A percentile compares a stretch with the other conserved stretches of the same genome.
Conservation (phyloP, 2,797 vertebrate genomes). For the Tokudaia tokunoshimensis region DNA sequence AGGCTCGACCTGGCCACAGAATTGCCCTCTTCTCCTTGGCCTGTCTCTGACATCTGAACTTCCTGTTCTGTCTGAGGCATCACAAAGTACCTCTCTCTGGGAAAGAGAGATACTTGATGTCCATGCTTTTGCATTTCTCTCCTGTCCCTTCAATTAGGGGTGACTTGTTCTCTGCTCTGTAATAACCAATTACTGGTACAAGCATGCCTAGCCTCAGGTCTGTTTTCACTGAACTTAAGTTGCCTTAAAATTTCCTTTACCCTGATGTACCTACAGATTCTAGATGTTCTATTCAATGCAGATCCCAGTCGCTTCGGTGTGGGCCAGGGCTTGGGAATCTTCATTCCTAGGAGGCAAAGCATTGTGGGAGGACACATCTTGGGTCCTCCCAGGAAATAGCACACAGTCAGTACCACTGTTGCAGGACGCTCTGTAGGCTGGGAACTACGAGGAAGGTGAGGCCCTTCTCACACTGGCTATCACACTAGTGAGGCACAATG, state of each 20-base stretch:
- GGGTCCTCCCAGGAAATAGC: background rate
- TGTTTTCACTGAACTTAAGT: background rate
- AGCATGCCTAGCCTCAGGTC: no score
- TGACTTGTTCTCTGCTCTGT: background rate
- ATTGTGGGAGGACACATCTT: background rate
- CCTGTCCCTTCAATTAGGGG: no score
- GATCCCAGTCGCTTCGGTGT: background rate
- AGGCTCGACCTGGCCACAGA: background rate
- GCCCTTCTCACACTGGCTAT: background rate
- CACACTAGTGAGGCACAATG: background rate
- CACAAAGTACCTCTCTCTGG: background rate
- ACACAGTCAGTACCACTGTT: background rate
- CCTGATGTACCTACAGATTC: rapidly evolving
- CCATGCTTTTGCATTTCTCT: background rate
- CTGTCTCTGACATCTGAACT: background rate
- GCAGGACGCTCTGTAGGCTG: no score
- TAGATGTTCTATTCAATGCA: no score
- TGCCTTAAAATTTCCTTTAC: background rate
- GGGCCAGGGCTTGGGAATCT: background rate
- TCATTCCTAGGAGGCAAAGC: background rate
- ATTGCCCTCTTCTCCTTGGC: no score
- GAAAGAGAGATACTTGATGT: background rate
- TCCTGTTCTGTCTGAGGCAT: background rate
- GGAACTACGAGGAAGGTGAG: rapidly evolving
- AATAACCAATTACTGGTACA: background rate